These are phyloP conservation scores for Therioaphis trifolii DNA, from an alignment of 2,888 invertebrate genomes.

Conservation along the genomic window DNA sequence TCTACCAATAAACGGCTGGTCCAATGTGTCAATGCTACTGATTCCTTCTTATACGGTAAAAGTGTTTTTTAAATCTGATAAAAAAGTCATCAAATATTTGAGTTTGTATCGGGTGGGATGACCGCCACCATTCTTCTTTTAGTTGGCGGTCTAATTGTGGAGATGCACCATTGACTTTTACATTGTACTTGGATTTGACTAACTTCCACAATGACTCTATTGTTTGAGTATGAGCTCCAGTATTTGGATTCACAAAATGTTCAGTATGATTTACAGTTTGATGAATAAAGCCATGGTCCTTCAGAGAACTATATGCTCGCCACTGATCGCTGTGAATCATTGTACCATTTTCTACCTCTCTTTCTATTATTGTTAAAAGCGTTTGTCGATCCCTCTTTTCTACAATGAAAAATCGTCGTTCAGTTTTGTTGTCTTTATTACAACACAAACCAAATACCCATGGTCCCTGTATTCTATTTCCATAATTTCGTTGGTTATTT, in stretches of 20 bases:
- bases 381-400: constrained; percentile 34
- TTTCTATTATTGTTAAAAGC: constrained; percentile 62
- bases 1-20: no score
- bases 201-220: background rate
- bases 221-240: background rate
- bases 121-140: no score
- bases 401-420: constrained; percentile 9
- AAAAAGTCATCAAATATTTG: no score
- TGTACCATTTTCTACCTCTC: background rate
- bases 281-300: background rate
- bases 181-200: background rate
- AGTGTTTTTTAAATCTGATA: no score
- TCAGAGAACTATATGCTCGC: background rate
- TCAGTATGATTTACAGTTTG: background rate
- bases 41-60: no score
- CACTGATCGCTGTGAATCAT: background rate
- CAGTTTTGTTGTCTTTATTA: background rate
- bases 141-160: no score
- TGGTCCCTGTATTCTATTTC: background rate
- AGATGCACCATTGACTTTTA: no score
- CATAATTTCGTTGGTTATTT: constrained; percentile 8
- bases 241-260: background rate
- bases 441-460: background rate
- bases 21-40: no score
- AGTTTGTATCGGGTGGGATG: no score